phyloP scores from a whole-genome alignment of 1,140 invertebrate species.

The Sesamia nonagrioides region DNA sequence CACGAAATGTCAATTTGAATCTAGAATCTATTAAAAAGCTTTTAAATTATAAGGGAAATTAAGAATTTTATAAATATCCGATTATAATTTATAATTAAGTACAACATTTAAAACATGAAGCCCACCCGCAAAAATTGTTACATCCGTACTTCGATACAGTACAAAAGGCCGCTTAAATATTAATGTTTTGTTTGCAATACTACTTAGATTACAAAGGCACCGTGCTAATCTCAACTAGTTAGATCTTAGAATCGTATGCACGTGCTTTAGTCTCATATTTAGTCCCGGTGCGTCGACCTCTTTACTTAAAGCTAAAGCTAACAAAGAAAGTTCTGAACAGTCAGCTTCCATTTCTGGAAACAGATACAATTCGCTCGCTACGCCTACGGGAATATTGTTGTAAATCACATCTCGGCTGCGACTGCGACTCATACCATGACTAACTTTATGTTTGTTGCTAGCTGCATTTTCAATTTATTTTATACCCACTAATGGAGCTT shows the following conservation, averaged over 20 bases:
- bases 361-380: conserved; percentile 69
- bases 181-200: conserved; percentile 32
- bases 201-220: conserved; percentile 39
- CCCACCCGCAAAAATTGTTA: conserved; percentile 12
- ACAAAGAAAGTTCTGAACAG: conserved; percentile 72
- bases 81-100: conserved; percentile 6
- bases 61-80: background rate
- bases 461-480: conserved; percentile 23
- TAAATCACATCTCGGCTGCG: conserved; percentile 74
- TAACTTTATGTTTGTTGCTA: conserved; percentile 62
- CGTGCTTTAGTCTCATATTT: conserved; percentile 40
- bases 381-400: conserved; percentile 75
- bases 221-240: conserved; percentile 19
- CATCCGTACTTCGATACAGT: conserved; percentile 12
- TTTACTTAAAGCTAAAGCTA: conserved; percentile 55
- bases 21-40: background rate
- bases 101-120: conserved; percentile 10
- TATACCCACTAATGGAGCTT: background rate
- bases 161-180: conserved; percentile 32
- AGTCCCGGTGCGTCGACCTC: conserved; percentile 53
- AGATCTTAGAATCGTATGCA: conserved; percentile 23
- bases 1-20: background rate
- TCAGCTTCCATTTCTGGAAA: conserved; percentile 76
- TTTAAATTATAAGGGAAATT: background rate
- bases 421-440: conserved; percentile 71